A percentile compares a stretch with the other conserved stretches of the same genome.
Conservation (phyloP, 2,888 invertebrate genomes). For the Adela reaumurella region DNA sequence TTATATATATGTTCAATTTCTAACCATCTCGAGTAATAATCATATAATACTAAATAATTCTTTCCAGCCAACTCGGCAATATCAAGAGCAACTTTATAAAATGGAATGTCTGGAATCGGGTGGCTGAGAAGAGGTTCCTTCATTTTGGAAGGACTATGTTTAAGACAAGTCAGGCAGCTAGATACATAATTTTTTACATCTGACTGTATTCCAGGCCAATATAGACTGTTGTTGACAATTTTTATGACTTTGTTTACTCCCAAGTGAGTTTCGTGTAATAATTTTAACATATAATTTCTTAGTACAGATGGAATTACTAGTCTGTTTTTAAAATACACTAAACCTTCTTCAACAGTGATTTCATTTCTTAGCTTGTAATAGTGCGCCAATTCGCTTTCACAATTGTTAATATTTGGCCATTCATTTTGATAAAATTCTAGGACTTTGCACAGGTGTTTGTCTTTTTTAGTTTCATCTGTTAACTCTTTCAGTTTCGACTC, state of each 20-base stretch:
- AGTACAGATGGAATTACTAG: conserved; percentile 13
- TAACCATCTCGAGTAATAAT: conserved; percentile 13
- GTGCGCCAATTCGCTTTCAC: not conserved
- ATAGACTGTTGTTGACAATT: conserved; percentile 13
- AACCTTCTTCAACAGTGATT: conserved; percentile 12
- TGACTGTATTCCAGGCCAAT: conserved; percentile 14
- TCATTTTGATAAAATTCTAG: conserved; percentile 7
- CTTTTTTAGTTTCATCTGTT: conserved; percentile 8
- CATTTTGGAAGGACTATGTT: conserved; percentile 7
- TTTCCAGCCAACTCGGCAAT: conserved; percentile 15
- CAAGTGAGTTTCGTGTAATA: conserved; percentile 15
- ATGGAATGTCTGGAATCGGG: conserved; percentile 15
- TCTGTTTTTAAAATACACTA: conserved; percentile 13
- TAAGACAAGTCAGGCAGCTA: conserved; percentile 11
- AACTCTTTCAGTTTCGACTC: conserved; percentile 10
- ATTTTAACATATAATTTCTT: conserved; percentile 9
- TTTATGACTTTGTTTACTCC: conserved; percentile 16
- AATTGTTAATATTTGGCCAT: conserved; percentile 8
- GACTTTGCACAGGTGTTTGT: conserved; percentile 6
- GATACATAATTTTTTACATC: conserved; percentile 12
- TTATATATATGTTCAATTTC: conserved; percentile 10
- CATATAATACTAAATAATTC: conserved; percentile 14
- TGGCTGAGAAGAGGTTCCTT: conserved; percentile 12
- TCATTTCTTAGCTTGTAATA: conserved; percentile 16
- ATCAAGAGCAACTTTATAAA: conserved; percentile 18